Evolutionary conservation across 2,888 invertebrate genomes (phyloP).

Genomic region (Sphaerophoria taeniata): DNA sequence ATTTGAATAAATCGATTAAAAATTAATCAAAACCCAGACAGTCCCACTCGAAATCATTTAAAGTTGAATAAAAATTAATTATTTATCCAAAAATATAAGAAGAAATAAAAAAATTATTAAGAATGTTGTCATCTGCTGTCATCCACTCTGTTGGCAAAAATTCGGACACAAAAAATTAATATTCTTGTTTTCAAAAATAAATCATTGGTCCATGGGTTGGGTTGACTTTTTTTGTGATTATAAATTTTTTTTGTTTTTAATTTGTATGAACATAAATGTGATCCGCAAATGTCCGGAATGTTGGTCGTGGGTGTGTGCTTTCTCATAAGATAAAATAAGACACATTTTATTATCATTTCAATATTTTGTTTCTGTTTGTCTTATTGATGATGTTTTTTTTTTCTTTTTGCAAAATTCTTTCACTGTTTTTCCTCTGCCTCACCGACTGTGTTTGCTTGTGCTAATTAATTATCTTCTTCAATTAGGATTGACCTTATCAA

Average conservation of each 20-base stretch:
- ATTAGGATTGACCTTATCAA: conserved; percentile 67
- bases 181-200: conserved; percentile 50
- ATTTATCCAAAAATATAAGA: neutral
- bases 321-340: conserved; percentile 24
- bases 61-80: conserved; percentile 32
- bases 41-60: neutral
- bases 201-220: conserved; percentile 47
- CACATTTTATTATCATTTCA: conserved; percentile 30
- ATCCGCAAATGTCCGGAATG: conserved; percentile 47
- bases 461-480: conserved; percentile 58
- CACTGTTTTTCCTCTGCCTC: neutral
- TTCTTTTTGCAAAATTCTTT: conserved; percentile 7
- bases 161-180: conserved; percentile 46
- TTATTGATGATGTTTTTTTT: conserved; percentile 14
- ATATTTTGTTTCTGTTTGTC: neutral
- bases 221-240: conserved; percentile 5
- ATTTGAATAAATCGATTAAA: conserved; percentile 20
- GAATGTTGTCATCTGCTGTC: conserved; percentile 47
- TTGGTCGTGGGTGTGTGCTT: conserved; percentile 58
- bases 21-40: conserved; percentile 2
- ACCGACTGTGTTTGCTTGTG: neutral
- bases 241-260: too few relatives aligned
- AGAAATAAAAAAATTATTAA: neutral
- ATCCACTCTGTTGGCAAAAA: conserved; percentile 55
- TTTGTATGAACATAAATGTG: too few relatives aligned